A percentile compares a stretch with the other conserved stretches of the same genome.
These are phyloP conservation scores for Sebastes wilsoni DNA, from an alignment of 2,797 vertebrate species.

Conservation along the genomic window DNA sequence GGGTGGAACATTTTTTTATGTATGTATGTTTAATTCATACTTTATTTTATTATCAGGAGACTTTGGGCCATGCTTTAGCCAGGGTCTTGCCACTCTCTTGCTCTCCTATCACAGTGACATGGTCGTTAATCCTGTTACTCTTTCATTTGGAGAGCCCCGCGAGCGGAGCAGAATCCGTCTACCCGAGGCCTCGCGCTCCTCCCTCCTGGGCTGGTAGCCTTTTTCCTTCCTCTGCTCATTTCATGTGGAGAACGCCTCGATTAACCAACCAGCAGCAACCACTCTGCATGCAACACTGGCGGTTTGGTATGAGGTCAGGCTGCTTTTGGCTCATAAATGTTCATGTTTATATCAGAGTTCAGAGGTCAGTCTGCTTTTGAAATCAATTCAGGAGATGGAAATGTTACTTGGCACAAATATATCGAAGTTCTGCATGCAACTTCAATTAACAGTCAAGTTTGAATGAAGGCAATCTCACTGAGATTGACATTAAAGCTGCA, in stretches of 20 bases:
- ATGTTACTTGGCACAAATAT: neutral
- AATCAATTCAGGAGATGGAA: slow-evolving; percentile 13
- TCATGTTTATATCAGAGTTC: neutral
- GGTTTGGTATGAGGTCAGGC: slow-evolving; percentile 26
- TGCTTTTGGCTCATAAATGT: slow-evolving; percentile 9
- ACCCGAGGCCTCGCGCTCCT: slow-evolving; percentile 40
- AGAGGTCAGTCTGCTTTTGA: slow-evolving; percentile 18
- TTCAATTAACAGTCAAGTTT: neutral
- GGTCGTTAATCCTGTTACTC: slow-evolving; percentile 77
- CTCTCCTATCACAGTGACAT: slow-evolving; percentile 71
- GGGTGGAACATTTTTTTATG: slow-evolving; percentile 51
- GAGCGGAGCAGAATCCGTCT: slow-evolving; percentile 37
- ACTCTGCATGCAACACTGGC: slow-evolving; percentile 23
- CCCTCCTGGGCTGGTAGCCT: slow-evolving; percentile 56
- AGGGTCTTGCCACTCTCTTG: slow-evolving; percentile 62
- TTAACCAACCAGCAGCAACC: slow-evolving; percentile 40
- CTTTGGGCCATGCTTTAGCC: slow-evolving; percentile 58
- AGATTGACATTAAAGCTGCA: neutral
- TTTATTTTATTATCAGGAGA: slow-evolving; percentile 73
- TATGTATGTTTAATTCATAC: slow-evolving; percentile 75
- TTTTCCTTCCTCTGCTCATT: slow-evolving; percentile 56
- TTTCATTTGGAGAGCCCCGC: slow-evolving; percentile 59
- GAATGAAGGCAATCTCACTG: neutral
- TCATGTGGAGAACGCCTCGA: slow-evolving; percentile 52
- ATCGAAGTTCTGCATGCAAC: neutral